Percentiles rank a stretch among this genome's conserved stretches.
Evolutionary conservation across 2,888 invertebrate species (phyloP).

Genomic region (Drosophila flavopinicola): DNA sequence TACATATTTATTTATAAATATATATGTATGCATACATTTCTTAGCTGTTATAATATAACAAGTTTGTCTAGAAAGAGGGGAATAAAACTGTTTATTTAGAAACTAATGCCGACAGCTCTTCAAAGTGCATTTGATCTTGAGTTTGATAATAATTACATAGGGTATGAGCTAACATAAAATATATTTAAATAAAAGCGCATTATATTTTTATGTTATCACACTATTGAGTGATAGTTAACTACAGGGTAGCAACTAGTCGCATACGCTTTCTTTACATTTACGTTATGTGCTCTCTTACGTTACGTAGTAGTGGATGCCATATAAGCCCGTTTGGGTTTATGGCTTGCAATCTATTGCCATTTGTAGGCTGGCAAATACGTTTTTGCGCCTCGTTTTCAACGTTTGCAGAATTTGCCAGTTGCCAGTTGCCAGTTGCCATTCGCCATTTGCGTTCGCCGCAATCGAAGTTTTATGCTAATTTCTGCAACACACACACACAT

Average conservation of each 20-base stretch:
- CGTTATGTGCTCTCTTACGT: slow-evolving; percentile 6
- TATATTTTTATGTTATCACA: too few relatives aligned
- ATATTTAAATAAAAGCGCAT: too few relatives aligned
- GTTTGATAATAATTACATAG: too few relatives aligned
- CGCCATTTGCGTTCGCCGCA: slow-evolving; percentile 47
- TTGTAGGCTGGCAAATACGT: slow-evolving; percentile 66
- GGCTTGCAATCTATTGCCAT: slow-evolving; percentile 74
- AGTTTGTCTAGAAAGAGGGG: too few relatives aligned
- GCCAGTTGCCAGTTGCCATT: slow-evolving; percentile 13
- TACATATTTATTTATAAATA: too few relatives aligned
- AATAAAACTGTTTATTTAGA: too few relatives aligned
- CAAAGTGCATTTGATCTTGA: too few relatives aligned
- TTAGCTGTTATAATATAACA: too few relatives aligned
- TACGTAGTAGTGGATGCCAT: slow-evolving; percentile 28
- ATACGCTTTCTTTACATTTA: slow-evolving; percentile 2
- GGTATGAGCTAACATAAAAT: too few relatives aligned
- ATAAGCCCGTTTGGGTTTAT: slow-evolving; percentile 60
- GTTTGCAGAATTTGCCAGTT: slow-evolving; percentile 1
- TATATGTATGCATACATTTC: too few relatives aligned
- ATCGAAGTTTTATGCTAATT: slow-evolving; percentile 79
- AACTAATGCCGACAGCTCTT: too few relatives aligned
- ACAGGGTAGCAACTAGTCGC: slow-evolving; percentile 11
- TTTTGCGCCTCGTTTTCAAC: slow-evolving; percentile 41
- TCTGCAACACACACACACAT: slow-evolving; percentile 16
- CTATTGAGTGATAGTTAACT: not conserved